These are phyloP conservation scores for Falco naumanni DNA, from an alignment of 2,797 vertebrate genomes.

Conservation along the genomic window DNA sequence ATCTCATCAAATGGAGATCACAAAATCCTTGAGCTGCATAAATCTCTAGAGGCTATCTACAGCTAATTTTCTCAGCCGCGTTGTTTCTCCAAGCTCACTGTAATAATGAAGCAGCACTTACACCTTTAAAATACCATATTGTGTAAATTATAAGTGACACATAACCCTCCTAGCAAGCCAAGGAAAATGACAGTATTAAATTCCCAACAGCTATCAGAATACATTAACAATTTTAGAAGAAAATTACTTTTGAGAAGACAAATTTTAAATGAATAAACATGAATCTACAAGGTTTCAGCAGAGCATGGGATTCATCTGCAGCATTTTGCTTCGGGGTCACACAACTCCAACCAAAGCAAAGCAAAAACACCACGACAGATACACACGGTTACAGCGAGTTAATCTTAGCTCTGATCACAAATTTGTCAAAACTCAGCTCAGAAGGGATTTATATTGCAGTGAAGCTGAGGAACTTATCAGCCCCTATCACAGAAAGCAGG, in stretches of 20 bases:
- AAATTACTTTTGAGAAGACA: slow-evolving; percentile 21
- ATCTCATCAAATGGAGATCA: slow-evolving; percentile 29
- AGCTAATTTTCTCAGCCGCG: slow-evolving; percentile 14
- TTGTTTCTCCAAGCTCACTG: slow-evolving; percentile 29
- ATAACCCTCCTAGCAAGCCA: slow-evolving; percentile 8
- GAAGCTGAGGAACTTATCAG: slow-evolving; percentile 18
- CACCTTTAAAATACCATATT: slow-evolving; percentile 33
- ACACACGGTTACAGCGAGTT: not conserved
- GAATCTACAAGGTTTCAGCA: slow-evolving; percentile 4
- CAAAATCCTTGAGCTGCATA: slow-evolving; percentile 20
- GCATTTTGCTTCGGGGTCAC: not conserved
- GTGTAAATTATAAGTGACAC: slow-evolving; percentile 51
- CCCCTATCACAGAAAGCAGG: not conserved
- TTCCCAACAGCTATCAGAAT: slow-evolving; percentile 30
- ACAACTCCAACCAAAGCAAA: not conserved
- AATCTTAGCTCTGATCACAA: slow-evolving; percentile 14
- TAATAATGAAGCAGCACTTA: slow-evolving; percentile 38
- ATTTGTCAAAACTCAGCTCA: slow-evolving; percentile 25
- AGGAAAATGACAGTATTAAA: slow-evolving; percentile 42
- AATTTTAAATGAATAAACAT: slow-evolving; percentile 53
- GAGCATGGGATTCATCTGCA: not conserved
- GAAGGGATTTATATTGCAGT: not conserved
- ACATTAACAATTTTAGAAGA: slow-evolving; percentile 29
- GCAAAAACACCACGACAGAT: not conserved
- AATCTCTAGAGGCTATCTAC: slow-evolving; percentile 1